A percentile compares a stretch with the other conserved stretches of the same genome.
These are phyloP conservation scores for Pteronotus mesoamericanus DNA, from an alignment of 2,797 vertebrate species.

Conservation along the genomic window DNA sequence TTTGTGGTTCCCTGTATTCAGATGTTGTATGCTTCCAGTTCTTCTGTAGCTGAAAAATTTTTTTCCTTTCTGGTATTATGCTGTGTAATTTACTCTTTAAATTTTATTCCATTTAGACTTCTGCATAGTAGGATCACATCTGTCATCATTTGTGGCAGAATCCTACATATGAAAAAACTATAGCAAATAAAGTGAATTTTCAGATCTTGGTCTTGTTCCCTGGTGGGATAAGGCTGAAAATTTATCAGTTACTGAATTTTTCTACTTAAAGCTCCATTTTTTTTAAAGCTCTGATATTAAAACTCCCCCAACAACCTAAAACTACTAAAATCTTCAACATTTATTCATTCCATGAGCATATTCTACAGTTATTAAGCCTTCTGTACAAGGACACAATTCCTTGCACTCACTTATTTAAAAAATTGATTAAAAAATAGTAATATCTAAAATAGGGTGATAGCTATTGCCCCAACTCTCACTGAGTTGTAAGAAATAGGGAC, in stretches of 20 bases:
- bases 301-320: background rate
- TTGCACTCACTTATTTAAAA: background rate
- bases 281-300: background rate
- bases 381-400: background rate
- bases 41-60: background rate
- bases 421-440: background rate
- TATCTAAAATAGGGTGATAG: background rate
- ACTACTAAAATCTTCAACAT: background rate
- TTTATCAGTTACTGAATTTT: background rate
- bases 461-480: conserved; percentile 46
- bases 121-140: background rate
- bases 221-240: background rate
- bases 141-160: background rate
- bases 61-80: background rate
- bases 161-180: background rate
- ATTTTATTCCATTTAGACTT: conserved; percentile 11
- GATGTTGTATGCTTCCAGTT: background rate
- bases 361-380: background rate
- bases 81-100: background rate
- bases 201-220: background rate
- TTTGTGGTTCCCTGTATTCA: background rate
- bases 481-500: conserved; percentile 50
- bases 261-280: background rate
- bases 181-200: background rate
- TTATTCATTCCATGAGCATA: background rate